Conservation (phyloP, 2,113 vertebrate species). For the Pelobates fuscus region DNA sequence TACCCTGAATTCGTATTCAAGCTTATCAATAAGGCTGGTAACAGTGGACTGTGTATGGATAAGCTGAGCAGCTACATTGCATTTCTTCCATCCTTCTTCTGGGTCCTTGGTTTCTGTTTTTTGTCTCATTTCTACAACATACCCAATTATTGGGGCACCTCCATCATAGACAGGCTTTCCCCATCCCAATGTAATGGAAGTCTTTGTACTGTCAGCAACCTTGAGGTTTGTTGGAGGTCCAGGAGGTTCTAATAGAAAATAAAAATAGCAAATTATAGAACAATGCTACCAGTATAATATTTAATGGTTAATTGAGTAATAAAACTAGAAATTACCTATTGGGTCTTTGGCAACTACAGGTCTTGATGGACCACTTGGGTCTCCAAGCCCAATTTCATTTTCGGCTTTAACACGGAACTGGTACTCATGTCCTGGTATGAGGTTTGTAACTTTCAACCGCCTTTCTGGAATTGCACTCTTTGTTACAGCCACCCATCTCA, state of each 20-base stretch:
- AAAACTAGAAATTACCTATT: slow-evolving; percentile 74
- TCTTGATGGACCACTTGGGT: slow-evolving; percentile 88
- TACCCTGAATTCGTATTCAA: slow-evolving; percentile 92
- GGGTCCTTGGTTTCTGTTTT: slow-evolving; percentile 78
- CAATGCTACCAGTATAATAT: slow-evolving; percentile 2
- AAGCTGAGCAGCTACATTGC: slow-evolving; percentile 91
- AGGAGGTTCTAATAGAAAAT: slow-evolving; percentile 80
- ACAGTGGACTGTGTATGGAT: slow-evolving; percentile 88
- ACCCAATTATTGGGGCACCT: slow-evolving; percentile 92
- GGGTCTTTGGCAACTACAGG: slow-evolving; percentile 89
- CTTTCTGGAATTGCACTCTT: slow-evolving; percentile 82
- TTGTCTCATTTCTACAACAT: slow-evolving; percentile 88
- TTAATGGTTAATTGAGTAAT: slow-evolving; percentile 47
- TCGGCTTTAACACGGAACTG: slow-evolving; percentile 97
- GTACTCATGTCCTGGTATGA: slow-evolving; percentile 91
- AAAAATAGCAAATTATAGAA: slow-evolving; percentile 34
- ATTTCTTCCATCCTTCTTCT: slow-evolving; percentile 91
- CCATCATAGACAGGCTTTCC: slow-evolving; percentile 91
- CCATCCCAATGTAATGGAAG: slow-evolving; percentile 85
- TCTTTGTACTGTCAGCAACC: slow-evolving; percentile 89
- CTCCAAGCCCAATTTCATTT: slow-evolving; percentile 93
- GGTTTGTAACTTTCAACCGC: slow-evolving; percentile 84
- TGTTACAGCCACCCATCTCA: slow-evolving; percentile 89
- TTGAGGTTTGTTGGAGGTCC: slow-evolving; percentile 90
- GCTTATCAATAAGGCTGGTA: slow-evolving; percentile 83